These are phyloP conservation scores for Crotalus horridus DNA, from an alignment of 2,113 vertebrate species.

Conservation along the genomic window DNA sequence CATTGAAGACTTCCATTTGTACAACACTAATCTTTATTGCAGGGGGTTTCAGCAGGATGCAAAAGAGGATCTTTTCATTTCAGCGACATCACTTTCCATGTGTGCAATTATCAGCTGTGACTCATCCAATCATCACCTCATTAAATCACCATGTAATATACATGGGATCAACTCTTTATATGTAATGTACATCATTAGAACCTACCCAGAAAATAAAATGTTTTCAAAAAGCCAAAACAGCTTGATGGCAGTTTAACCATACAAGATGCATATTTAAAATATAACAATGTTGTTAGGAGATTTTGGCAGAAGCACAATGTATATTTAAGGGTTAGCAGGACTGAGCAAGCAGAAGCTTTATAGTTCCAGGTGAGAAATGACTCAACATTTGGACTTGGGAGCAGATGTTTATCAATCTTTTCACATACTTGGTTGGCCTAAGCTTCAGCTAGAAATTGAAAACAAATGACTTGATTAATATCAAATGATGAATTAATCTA, in stretches of 20 bases:
- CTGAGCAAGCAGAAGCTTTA: slow-evolving; percentile 35
- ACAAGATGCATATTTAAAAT: slow-evolving; percentile 53
- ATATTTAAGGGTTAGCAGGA: slow-evolving; percentile 25
- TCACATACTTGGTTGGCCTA: background rate
- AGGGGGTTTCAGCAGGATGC: background rate
- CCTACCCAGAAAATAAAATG: slow-evolving; percentile 51
- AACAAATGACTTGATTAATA: background rate
- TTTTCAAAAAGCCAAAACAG: slow-evolving; percentile 54
- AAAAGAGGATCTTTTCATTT: background rate
- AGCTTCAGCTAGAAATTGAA: background rate
- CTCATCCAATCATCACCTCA: background rate
- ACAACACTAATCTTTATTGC: background rate
- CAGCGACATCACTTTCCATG: background rate
- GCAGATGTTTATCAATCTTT: background rate
- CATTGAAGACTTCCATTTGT: background rate
- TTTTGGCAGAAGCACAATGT: slow-evolving; percentile 40
- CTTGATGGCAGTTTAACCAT: slow-evolving; percentile 59
- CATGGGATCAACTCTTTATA: slow-evolving; percentile 36
- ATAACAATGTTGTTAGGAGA: slow-evolving; percentile 41
- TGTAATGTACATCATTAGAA: slow-evolving; percentile 55
- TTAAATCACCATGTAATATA: background rate
- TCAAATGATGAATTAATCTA: background rate
- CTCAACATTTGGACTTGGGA: slow-evolving; percentile 1
- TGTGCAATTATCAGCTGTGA: background rate
- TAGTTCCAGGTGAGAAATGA: slow-evolving; percentile 10